Percentiles rank a stretch among this genome's conserved stretches.
phyloP scores from a whole-genome alignment of 2,113 vertebrate species.

The Gallinago jamesoni region DNA sequence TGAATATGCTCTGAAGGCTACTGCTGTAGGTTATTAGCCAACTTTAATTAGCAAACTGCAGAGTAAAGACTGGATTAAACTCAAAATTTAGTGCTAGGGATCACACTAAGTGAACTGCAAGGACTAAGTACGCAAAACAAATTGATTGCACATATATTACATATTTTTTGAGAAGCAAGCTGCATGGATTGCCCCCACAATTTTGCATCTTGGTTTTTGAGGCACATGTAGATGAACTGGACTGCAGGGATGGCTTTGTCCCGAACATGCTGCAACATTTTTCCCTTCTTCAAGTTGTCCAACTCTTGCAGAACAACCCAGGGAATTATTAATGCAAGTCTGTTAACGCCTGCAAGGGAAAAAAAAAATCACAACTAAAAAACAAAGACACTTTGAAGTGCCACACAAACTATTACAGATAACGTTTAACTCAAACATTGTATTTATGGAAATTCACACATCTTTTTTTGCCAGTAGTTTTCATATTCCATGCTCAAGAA shows the following conservation, averaged over 20 bases:
- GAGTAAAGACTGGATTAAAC: not conserved
- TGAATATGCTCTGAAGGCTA: not conserved
- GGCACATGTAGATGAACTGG: conserved; percentile 84
- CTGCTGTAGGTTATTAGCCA: not conserved
- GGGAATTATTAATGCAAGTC: conserved; percentile 86
- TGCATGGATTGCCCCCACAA: conserved; percentile 96
- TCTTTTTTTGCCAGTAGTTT: not conserved
- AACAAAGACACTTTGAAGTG: not conserved
- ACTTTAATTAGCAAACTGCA: not conserved
- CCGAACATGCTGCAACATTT: conserved; percentile 78
- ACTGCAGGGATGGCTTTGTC: conserved; percentile 87
- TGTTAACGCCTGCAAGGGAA: conserved; percentile 74
- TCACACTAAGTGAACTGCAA: not conserved
- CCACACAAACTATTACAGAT: not conserved
- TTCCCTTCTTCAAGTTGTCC: conserved; percentile 87
- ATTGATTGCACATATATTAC: conserved; percentile 73
- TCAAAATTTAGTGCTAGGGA: not conserved
- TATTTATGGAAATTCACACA: not conserved
- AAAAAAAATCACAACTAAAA: not conserved
- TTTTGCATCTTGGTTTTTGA: conserved; percentile 80
- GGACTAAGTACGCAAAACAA: not conserved
- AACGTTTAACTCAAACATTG: not conserved
- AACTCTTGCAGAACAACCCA: conserved; percentile 96
- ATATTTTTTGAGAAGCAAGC: conserved; percentile 82
- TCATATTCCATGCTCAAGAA: not conserved